Evolutionary conservation across 2,888 invertebrate species (phyloP).

Genomic region (Smittia sp.): DNA sequence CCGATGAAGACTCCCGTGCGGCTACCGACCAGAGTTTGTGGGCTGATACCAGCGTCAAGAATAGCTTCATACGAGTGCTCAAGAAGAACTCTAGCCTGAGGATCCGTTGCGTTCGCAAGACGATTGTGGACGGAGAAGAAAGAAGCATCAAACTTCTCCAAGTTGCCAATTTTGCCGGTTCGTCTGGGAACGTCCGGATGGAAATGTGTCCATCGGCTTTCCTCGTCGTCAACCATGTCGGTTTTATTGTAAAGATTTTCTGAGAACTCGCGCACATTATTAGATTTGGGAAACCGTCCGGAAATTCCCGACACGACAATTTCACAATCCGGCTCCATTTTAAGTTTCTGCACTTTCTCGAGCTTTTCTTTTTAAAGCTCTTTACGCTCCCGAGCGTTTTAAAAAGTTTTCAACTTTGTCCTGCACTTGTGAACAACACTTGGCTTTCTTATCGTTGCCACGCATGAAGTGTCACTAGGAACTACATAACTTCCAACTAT

Average conservation of each 20-base stretch:
- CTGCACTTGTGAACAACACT: too few species aligned
- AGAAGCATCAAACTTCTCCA: conserved; percentile 56
- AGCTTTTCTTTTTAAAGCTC: too few species aligned
- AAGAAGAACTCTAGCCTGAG: conserved; percentile 59
- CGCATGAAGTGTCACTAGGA: too few species aligned
- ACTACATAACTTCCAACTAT: too few species aligned
- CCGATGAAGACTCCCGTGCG: conserved; percentile 80
- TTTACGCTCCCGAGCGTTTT: too few species aligned
- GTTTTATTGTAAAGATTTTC: conserved; percentile 61
- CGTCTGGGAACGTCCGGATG: conserved; percentile 56
- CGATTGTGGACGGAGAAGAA: conserved; percentile 56
- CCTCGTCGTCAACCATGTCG: conserved; percentile 58
- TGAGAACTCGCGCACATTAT: conserved; percentile 61
- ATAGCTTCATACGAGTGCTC: conserved; percentile 62
- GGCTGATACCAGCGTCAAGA: conserved; percentile 65
- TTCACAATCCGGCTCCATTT: background rate
- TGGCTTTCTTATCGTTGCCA: too few species aligned
- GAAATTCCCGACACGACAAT: conserved; percentile 58
- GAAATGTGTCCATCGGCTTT: conserved; percentile 53
- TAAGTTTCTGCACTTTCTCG: background rate
- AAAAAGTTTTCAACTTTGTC: too few species aligned
- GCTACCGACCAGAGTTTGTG: conserved; percentile 66
- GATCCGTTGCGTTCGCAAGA: conserved; percentile 55
- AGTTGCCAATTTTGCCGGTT: conserved; percentile 54
- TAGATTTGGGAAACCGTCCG: conserved; percentile 64